A percentile compares a stretch with the other conserved stretches of the same genome.
These are phyloP conservation scores for Ciona savignyi DNA, from an alignment of 23 tunicate species.

Conservation along the genomic window DNA sequence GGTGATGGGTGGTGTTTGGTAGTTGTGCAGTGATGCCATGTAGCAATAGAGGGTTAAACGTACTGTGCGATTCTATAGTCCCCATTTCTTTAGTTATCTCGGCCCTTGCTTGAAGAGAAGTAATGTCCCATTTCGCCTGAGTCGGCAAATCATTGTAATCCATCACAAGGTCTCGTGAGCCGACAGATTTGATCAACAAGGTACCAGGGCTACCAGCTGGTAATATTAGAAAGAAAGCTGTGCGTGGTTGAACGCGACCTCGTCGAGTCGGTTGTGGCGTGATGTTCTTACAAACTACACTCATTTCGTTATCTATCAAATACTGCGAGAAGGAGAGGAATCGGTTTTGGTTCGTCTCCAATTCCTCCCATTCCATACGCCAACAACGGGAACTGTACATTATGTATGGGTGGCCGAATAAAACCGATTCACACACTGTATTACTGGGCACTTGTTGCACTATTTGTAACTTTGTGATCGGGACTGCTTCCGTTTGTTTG, in stretches of 20 bases:
- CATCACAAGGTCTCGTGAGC: slow-evolving; percentile 41
- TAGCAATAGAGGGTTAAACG: slow-evolving; percentile 37
- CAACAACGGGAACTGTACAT: slow-evolving; percentile 68
- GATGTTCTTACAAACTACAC: slow-evolving; percentile 54
- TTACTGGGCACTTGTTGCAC: slow-evolving; percentile 17
- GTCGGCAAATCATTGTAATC: slow-evolving; percentile 11
- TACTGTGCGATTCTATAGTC: slow-evolving; percentile 7
- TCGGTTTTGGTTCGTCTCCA: slow-evolving; percentile 64
- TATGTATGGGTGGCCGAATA: slow-evolving; percentile 55
- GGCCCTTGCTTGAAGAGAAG: slow-evolving; percentile 13
- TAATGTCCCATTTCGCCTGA: slow-evolving; percentile 14
- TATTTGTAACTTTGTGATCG: slow-evolving; percentile 35
- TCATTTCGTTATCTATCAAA: slow-evolving; percentile 17
- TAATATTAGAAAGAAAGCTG: slow-evolving; percentile 55
- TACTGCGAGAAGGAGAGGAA: slow-evolving; percentile 49
- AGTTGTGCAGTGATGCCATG: slow-evolving; percentile 2
- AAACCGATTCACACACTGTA: slow-evolving; percentile 54
- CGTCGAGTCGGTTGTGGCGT: slow-evolving; percentile 17
- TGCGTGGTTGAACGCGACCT: slow-evolving; percentile 6
- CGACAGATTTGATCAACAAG: slow-evolving; percentile 49
- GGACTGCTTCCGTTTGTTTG: slow-evolving; percentile 3
- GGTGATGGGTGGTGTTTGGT: background rate
- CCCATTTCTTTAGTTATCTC: slow-evolving; percentile 25
- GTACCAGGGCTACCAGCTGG: slow-evolving; percentile 31
- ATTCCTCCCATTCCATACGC: slow-evolving; percentile 94